phyloP scores from a whole-genome alignment of 2,113 vertebrate genomes.

The Lanius ludovicianus region DNA sequence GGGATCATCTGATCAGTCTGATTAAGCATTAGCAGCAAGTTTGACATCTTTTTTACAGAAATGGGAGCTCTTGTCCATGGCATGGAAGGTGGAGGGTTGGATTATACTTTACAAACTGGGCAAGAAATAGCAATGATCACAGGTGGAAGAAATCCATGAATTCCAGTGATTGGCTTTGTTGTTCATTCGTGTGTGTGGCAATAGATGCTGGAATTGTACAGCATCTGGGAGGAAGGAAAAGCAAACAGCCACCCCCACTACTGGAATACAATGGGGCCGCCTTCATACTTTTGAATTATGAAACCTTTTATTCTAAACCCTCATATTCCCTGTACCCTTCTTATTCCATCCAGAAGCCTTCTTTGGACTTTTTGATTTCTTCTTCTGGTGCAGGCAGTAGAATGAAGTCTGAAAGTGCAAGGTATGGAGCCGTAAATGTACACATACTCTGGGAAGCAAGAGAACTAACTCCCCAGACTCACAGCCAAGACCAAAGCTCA shows the following conservation, averaged over 20 bases:
- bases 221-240: neutral
- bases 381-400: neutral
- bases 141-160: neutral
- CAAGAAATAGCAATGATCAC: neutral
- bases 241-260: neutral
- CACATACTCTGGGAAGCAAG: neutral
- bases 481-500: fast-evolving
- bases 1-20: neutral
- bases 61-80: neutral
- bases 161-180: neutral
- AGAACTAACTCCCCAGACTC: neutral
- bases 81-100: neutral
- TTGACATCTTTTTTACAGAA: neutral
- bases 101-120: neutral
- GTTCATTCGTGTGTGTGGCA: neutral
- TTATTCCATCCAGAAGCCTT: neutral
- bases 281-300: neutral
- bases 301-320: neutral
- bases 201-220: neutral
- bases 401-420: neutral
- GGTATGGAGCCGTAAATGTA: neutral
- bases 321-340: neutral
- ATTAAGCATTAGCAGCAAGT: neutral
- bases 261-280: neutral
- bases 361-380: neutral